These are phyloP conservation scores for Brachirus orientalis DNA, from an alignment of 2,113 vertebrate genomes.

Conservation along the genomic window DNA sequence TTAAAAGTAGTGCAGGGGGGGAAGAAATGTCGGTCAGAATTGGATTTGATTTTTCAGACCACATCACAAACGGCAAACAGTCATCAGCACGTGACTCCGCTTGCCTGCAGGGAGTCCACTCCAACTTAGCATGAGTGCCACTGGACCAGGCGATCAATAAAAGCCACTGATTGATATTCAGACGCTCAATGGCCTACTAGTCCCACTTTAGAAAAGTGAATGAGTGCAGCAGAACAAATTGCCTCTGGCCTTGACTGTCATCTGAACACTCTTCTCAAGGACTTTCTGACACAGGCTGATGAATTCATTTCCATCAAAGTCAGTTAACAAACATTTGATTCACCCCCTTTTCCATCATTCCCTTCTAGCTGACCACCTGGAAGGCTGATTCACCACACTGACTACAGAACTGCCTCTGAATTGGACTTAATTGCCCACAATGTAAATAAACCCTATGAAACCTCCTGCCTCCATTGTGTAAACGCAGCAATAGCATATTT, in stretches of 20 bases:
- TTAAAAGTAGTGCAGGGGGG: background rate
- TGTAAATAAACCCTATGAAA: constrained; percentile 49
- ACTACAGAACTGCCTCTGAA: constrained; percentile 20
- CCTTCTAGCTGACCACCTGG: constrained; percentile 9
- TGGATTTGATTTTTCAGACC: background rate
- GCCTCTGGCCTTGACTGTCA: constrained; percentile 20
- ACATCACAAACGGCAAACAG: constrained; percentile 9
- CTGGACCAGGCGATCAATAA: constrained; percentile 42
- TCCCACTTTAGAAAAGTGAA: constrained; percentile 51
- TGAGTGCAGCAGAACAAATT: constrained; percentile 40
- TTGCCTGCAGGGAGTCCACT: constrained; percentile 22
- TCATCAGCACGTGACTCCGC: background rate
- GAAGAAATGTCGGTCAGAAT: background rate
- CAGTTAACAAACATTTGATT: background rate
- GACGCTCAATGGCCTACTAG: constrained; percentile 50
- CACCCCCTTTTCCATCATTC: background rate
- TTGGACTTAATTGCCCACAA: constrained; percentile 28
- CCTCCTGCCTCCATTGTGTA: constrained; percentile 37
- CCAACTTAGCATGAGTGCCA: constrained; percentile 7
- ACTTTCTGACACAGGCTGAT: constrained; percentile 25
- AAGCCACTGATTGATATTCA: constrained; percentile 63
- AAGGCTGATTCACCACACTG: constrained; percentile 12
- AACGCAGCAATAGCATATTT: constrained; percentile 28
- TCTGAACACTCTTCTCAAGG: constrained; percentile 11
- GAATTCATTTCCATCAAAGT: constrained; percentile 23